Evolutionary conservation across 2,888 invertebrate species (phyloP), one percentile per base, ranked within the genome.

Genomic region (Parelbella ahira): DNA sequence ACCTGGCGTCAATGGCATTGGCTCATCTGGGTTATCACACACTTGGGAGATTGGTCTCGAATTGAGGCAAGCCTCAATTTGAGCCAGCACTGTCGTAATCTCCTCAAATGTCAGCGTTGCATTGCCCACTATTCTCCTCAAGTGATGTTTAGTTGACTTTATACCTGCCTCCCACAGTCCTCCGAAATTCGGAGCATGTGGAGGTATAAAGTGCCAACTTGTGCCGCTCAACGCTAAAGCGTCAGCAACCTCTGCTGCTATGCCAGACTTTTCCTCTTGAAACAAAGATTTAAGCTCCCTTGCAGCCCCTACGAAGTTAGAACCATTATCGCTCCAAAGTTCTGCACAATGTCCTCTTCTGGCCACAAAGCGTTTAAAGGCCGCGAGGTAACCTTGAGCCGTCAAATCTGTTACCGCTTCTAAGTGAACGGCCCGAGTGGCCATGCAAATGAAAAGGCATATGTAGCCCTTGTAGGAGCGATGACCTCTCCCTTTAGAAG

Each of bases 91-190:
- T 0, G 49, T 53, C 4, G 42, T 15, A 9, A 50, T 24, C 27
- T 53, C 49, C 9, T 50, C 49, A 9, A 37, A 51, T 2, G 51
- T 51, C 0, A 53, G 27, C 0, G 44, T 50, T 0, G 36, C 13
- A 5, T 37, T 24, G 4, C 48, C 49, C 2, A 53, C 34, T 0
- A 46, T 21, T 5, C 49, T 19, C 6, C 15, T 44, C 1, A 47
- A 9, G 10, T 54, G 54, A 7, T 27, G 12, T 13, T 53, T 53
- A 0, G 32, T 25, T 2, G 41, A 51, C 4, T 36, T 46, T 1
- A 56, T 41, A 2, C 49, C 53, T 3, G 53, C 48, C 28, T 58
- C 57, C 57, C 54, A 58, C 2, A 54, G 19, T 7, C 54, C 50
- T 1, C 51, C 51, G 30, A 51, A 53, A 21, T 51, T 49, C 8